Evolutionary conservation across 2,113 vertebrate genomes (phyloP), one percentile per base, ranked within the genome.

Genomic region (Cavia porcellus): DNA sequence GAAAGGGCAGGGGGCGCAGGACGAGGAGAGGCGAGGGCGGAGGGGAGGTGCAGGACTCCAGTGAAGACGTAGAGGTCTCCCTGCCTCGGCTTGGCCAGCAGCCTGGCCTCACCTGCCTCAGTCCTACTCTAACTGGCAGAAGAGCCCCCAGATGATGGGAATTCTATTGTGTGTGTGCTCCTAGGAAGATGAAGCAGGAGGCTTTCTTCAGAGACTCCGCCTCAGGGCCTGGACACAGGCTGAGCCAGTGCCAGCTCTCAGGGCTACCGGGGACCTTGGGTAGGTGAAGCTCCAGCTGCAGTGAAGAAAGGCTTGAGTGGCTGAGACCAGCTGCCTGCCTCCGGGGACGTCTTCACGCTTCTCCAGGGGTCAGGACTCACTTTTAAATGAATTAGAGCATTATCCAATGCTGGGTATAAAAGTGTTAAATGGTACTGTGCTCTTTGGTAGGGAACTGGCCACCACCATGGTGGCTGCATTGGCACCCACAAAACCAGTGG

Each of bases 351-450:
- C 20, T n/a, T 38, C 24, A 12, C 80, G 6, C 5, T 47, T 38
- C 64, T 12, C 25, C 17, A 7, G 9, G 15, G 30, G 42, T 17
- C 45, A 55, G 38, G 64, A 22, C 4, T 22, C 0, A 74, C 52
- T 68, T 8, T 86, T 62, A 52, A 50, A 24, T 52, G 22, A 93
- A 77, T 38, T 28, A 62, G 42, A 12, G 32, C 15, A 17, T 68
- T 5, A 45, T 38, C 82, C 47, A 35, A 93, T 55, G 24, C 38
- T n/a, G 30, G 19, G 17, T 13, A 59, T 50, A 20, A 24, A 79
- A 47, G 50, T 32, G 0, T 38, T 7, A 13, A 62, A 13, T 0
- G 38, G 19, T 0, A 0, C 38, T 24, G 20, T 7, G 1, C 17
- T 59, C 77, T 57, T 45, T 47, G 20, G 64, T 7, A 13, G 10